A percentile compares a stretch with the other conserved stretches of the same genome.
phyloP scores from a whole-genome alignment of 2,113 vertebrate species.

The Morone saxatilis region DNA sequence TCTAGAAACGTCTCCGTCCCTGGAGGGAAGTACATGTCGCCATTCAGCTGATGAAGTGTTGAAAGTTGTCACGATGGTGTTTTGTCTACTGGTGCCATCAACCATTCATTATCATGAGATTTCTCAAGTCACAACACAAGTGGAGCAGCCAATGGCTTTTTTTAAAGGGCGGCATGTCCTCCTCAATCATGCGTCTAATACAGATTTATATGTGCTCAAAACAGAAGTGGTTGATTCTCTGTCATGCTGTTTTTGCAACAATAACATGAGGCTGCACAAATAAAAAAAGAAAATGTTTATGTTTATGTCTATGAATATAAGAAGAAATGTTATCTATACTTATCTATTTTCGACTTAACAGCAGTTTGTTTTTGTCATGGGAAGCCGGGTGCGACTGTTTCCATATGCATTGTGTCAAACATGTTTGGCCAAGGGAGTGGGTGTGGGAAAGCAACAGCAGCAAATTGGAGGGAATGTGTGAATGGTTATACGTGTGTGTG shows the following conservation, averaged over 20 bases:
- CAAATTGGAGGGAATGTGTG: conserved; percentile 67
- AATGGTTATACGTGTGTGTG: conserved; percentile 34
- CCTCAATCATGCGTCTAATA: conserved; percentile 9
- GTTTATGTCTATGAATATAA: conserved; percentile 49
- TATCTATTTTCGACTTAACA: conserved; percentile 34
- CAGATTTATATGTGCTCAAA: conserved; percentile 11
- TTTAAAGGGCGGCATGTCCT: background rate
- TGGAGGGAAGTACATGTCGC: conserved; percentile 28
- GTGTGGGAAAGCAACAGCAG: conserved; percentile 65
- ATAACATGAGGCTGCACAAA: conserved; percentile 30
- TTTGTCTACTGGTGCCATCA: conserved; percentile 38
- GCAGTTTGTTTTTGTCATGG: conserved; percentile 45
- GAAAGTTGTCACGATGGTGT: conserved; percentile 19
- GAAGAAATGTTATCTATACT: conserved; percentile 15
- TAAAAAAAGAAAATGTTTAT: conserved; percentile 8
- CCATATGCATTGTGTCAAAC: conserved; percentile 59
- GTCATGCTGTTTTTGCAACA: conserved; percentile 15
- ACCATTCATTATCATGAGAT: background rate
- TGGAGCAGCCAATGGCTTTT: background rate
- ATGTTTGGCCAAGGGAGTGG: conserved; percentile 50
- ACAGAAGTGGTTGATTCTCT: background rate
- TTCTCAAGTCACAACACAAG: conserved; percentile 20
- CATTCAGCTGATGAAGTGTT: conserved; percentile 40
- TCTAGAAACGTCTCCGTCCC: background rate
- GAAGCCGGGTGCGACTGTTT: conserved; percentile 47